Evolutionary conservation across 2,797 vertebrate genomes (phyloP).

Genomic region (Channallabes apus): DNA sequence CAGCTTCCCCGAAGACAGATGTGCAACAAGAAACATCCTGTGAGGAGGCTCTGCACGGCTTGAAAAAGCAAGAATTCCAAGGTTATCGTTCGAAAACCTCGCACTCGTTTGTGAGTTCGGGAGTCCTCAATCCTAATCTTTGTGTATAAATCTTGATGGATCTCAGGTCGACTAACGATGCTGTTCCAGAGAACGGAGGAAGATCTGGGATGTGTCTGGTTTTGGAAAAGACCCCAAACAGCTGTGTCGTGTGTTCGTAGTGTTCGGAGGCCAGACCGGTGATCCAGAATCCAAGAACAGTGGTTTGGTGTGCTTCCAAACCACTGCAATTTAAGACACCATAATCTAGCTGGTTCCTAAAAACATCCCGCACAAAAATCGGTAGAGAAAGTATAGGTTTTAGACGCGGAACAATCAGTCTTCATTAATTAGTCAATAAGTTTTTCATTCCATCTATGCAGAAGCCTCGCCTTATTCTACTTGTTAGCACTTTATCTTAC

Average conservation of each 20-base stretch:
- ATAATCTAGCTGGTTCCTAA: not conserved
- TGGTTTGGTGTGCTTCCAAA: not conserved
- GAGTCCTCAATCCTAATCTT: slow-evolving; percentile 52
- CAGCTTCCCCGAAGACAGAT: slow-evolving; percentile 55
- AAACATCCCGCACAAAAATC: not conserved
- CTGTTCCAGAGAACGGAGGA: slow-evolving; percentile 65
- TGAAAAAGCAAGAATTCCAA: slow-evolving; percentile 33
- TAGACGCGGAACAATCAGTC: not conserved
- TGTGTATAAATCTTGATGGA: slow-evolving; percentile 57
- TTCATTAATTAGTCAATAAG: not conserved
- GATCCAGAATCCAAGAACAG: slow-evolving; percentile 1
- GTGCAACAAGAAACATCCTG: slow-evolving; percentile 43
- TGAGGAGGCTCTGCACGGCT: slow-evolving; percentile 20
- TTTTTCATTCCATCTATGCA: not conserved
- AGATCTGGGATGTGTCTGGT: slow-evolving; percentile 65
- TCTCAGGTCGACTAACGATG: slow-evolving; percentile 66
- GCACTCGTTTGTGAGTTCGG: slow-evolving; percentile 41
- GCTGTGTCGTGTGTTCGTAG: slow-evolving; percentile 64
- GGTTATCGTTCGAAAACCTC: slow-evolving; percentile 50
- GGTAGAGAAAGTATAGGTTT: not conserved
- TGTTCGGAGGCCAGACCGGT: slow-evolving; percentile 46
- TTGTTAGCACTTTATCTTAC: not conserved
- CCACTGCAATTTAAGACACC: not conserved
- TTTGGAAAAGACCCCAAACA: slow-evolving; percentile 68
- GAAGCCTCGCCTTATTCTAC: not conserved